These are phyloP conservation scores for Drosophila neocordata DNA, from an alignment of 1,140 invertebrate species.

Conservation along the genomic window DNA sequence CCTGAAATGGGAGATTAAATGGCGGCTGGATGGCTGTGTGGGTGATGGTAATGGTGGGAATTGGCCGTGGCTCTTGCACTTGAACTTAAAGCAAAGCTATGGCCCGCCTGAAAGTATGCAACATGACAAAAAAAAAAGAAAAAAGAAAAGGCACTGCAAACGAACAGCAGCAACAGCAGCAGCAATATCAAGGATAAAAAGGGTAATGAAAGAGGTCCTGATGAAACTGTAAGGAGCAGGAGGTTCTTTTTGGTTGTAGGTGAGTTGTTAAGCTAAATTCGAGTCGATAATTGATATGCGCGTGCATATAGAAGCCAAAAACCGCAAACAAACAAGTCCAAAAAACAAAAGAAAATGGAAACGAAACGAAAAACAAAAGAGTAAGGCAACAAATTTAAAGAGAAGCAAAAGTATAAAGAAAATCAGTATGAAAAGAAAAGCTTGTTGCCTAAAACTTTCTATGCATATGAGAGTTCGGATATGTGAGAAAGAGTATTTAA, in stretches of 20 bases:
- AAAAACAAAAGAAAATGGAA: slow-evolving; percentile 8
- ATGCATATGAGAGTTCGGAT: too few relatives aligned
- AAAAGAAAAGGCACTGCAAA: background rate
- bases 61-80: slow-evolving; percentile 51
- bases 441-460: too few relatives aligned
- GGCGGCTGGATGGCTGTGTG: background rate
- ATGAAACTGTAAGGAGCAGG: background rate
- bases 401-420: slow-evolving; percentile 19
- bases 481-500: too few relatives aligned
- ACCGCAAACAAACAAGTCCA: slow-evolving; percentile 74
- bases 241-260: background rate
- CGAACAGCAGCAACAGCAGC: background rate
- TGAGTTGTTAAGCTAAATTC: slow-evolving; percentile 53
- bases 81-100: slow-evolving; percentile 62
- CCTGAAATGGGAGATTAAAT: slow-evolving; percentile 10
- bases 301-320: slow-evolving; percentile 70
- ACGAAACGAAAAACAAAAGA: background rate
- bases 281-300: slow-evolving; percentile 76
- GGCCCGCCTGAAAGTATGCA: slow-evolving; percentile 45
- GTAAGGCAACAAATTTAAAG: slow-evolving; percentile 21
- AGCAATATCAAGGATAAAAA: background rate
- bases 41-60: background rate
- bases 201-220: slow-evolving; percentile 8
- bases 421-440: too few relatives aligned
- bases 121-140: slow-evolving; percentile 10